Evolutionary conservation across 2,113 vertebrate species (phyloP).

Genomic region (Pygoscelis antarcticus): DNA sequence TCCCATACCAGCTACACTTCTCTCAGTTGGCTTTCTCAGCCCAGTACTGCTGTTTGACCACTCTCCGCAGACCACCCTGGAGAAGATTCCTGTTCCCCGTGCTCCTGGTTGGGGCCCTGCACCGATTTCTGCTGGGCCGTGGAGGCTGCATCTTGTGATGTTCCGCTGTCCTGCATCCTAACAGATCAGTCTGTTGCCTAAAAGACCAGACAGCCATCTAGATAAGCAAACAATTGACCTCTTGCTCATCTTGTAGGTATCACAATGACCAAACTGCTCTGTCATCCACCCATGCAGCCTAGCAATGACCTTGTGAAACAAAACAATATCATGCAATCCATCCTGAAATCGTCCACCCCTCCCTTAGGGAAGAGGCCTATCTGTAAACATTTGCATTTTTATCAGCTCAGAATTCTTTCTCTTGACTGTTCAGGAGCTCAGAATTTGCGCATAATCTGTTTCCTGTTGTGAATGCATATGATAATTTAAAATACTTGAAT

Average conservation of each 20-base stretch:
- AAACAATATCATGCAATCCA: background rate
- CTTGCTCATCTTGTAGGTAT: background rate
- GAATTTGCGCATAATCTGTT: background rate
- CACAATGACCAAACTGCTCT: background rate
- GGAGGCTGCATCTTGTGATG: background rate
- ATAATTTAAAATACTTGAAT: background rate
- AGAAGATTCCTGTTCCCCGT: background rate
- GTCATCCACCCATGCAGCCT: background rate
- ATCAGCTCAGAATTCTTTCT: conserved; percentile 1
- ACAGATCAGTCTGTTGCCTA: background rate
- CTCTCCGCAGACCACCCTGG: background rate
- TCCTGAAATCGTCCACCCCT: background rate
- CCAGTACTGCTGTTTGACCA: background rate
- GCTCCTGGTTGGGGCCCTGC: background rate
- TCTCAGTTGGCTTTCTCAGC: background rate
- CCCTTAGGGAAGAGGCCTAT: background rate
- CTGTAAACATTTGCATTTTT: conserved; percentile 1
- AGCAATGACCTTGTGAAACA: background rate
- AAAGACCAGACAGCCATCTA: background rate
- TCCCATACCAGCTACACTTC: background rate
- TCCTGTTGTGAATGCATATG: background rate
- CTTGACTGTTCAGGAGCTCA: background rate
- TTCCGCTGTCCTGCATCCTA: background rate
- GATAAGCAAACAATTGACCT: background rate
- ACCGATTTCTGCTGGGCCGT: fast-evolving